Conservation (phyloP, 1,140 invertebrate species). For the Bombus waltoni region DNA sequence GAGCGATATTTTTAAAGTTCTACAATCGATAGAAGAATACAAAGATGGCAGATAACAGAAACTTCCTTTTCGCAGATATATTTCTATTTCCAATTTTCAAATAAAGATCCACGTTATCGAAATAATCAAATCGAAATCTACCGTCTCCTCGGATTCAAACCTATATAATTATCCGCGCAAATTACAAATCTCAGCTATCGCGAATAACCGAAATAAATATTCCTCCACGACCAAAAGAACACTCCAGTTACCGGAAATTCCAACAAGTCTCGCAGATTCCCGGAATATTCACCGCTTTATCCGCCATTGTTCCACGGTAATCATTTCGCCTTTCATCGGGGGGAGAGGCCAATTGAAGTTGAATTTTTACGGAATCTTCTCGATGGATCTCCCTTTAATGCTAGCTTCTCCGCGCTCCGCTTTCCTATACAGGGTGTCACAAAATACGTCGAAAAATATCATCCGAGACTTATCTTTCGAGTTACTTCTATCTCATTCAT, state of each 20-base stretch:
- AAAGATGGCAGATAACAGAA: not conserved
- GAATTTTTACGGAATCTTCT: conserved; percentile 30
- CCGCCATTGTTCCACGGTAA: not conserved
- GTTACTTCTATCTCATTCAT: no score
- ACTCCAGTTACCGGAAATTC: not conserved
- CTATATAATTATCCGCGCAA: not conserved
- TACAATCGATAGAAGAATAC: not conserved
- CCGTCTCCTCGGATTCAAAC: no score
- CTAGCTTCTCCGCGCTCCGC: no score
- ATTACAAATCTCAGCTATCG: not conserved
- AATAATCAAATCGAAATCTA: no score
- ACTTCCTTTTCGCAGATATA: not conserved
- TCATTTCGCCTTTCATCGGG: not conserved
- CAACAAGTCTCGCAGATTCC: not conserved
- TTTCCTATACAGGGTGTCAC: no score
- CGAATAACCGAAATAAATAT: not conserved
- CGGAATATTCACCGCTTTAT: not conserved
- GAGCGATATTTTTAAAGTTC: not conserved
- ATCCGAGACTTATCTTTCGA: no score
- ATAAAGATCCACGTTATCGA: not conserved
- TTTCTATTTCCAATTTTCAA: not conserved
- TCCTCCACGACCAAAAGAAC: not conserved
- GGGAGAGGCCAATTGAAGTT: not conserved
- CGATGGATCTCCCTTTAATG: not conserved
- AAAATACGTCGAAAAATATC: no score